Evolutionary conservation across 2,888 invertebrate genomes (phyloP).

Genomic region (Nudaria mundana): DNA sequence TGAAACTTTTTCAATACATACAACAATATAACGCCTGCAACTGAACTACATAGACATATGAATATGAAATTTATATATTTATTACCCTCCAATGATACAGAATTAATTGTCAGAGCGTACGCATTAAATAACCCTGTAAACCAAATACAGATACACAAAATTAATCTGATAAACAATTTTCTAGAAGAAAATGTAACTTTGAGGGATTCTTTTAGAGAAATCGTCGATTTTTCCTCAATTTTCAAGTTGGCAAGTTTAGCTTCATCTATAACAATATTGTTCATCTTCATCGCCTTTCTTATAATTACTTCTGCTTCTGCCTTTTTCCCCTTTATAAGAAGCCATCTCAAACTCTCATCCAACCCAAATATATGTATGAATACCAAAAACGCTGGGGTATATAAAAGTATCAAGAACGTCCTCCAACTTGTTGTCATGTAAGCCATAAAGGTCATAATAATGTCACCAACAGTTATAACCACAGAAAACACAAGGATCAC

Average conservation of each 20-base stretch:
- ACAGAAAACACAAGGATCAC: constrained; percentile 24
- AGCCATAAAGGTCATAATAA: constrained; percentile 17
- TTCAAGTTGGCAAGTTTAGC: constrained; percentile 37
- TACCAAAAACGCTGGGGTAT: constrained; percentile 83
- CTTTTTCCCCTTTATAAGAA: constrained; percentile 83
- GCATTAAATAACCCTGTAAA: constrained; percentile 66
- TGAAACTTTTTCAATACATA: constrained; percentile 43
- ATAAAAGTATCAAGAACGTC: constrained; percentile 81
- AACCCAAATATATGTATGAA: constrained; percentile 83
- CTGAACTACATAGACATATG: constrained; percentile 77
- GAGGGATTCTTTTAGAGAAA: constrained; percentile 9
- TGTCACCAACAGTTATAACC: constrained; percentile 10
- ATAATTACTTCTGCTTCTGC: constrained; percentile 82
- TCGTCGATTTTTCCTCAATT: constrained; percentile 32
- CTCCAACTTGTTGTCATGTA: constrained; percentile 83
- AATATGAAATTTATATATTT: constrained; percentile 87
- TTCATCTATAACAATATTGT: constrained; percentile 43
- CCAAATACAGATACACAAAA: constrained; percentile 53
- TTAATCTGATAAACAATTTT: constrained; percentile 40
- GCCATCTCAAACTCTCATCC: constrained; percentile 88
- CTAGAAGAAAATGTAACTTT: constrained; percentile 36
- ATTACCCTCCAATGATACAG: constrained; percentile 86
- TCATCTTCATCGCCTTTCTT: constrained; percentile 75
- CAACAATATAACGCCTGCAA: not conserved
- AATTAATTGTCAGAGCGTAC: constrained; percentile 84